Evolutionary conservation across 2,113 vertebrate genomes (phyloP).

Genomic region (Gopherus flavomarginatus): DNA sequence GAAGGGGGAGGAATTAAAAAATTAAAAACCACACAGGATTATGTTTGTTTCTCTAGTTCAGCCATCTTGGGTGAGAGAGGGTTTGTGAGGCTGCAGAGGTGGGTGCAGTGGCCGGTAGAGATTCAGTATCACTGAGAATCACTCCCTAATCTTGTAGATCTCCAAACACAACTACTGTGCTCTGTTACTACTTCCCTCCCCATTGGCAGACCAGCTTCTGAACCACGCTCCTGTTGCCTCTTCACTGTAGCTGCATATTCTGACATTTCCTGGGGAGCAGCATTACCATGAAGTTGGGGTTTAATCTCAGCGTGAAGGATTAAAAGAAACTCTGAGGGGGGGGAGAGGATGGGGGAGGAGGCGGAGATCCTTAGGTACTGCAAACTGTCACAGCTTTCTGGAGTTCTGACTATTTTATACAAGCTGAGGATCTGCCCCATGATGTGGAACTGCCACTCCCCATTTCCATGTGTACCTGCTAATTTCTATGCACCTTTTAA

Average conservation of each 20-base stretch:
- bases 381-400: background rate
- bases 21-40: background rate
- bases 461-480: background rate
- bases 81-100: background rate
- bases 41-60: background rate
- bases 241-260: background rate
- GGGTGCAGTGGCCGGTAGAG: background rate
- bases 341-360: background rate
- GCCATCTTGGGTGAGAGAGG: background rate
- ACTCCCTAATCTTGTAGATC: background rate
- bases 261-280: background rate
- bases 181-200: background rate
- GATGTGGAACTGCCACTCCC: background rate
- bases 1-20: background rate
- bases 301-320: background rate
- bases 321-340: background rate
- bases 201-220: background rate
- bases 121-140: background rate
- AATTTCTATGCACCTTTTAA: background rate
- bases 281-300: background rate
- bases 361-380: background rate
- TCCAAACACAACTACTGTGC: background rate
- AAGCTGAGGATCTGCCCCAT: background rate
- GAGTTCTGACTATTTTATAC: background rate
- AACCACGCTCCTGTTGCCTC: background rate